Base-by-base conservation (phyloP, 2,113 vertebrate genomes). In the Notothenia coriiceps region DNA sequence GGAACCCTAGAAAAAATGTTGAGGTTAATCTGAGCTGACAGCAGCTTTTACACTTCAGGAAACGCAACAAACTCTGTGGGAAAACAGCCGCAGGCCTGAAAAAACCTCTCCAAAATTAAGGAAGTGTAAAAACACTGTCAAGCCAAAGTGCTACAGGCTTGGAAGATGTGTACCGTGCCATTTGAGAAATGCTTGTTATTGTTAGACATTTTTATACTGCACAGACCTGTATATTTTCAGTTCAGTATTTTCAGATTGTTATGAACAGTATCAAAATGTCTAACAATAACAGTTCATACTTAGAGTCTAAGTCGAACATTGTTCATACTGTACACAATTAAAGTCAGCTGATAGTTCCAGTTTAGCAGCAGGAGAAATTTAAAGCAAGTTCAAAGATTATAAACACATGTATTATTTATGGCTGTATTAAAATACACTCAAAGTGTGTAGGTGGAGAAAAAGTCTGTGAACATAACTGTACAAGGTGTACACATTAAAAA, bases 91-190 rank as follows among this genome's bases (percentile, higher is more conserved):
- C 1, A 0, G 70, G 74, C 75, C 80, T 81, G 40, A 6, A 49
- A 69, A 76, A 76, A 51, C 44, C 56, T 67, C 22, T 29, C n/a
- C 40, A 44, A 20, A 73, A 17, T 50, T 18, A n/a, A 83, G 14
- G 55, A 74, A 51, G 65, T 74, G 68, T 78, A 59, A 82, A 64
- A 76, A 80, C 20, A 49, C 43, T 70, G 66, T 86, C 69, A 40
- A 1, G 2, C n/a, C 47, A 66, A 83, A 75, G 54, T 76, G 67
- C 75, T 29, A 66, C 7, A 25, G 33, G 10, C 25, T 54, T 61
- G 49, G 43, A 57, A n/a, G 70, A 65, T 10, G 1, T 40, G 46
- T 22, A 10, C 25, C 10, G 5, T 29, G 59, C n/a, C 4, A 75
- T 64, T 33, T 57, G 6, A 72, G 15, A 63, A 49, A 66, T 50